Conservation (phyloP, 2,888 invertebrate species). For the Oscheius sp. region DNA sequence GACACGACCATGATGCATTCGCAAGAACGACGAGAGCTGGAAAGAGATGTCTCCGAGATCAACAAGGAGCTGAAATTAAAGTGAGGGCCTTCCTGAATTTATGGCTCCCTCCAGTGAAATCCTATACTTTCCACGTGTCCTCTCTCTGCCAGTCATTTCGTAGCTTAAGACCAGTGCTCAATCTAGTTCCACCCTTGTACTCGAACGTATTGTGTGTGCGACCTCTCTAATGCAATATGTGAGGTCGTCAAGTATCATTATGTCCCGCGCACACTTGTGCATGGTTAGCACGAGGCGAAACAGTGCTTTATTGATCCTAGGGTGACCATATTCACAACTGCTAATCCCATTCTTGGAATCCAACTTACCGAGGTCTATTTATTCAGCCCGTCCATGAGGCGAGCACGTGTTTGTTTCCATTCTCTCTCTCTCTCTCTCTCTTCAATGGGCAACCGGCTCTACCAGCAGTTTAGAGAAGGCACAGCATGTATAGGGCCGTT, state of each 20-base stretch:
- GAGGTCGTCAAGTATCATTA: constrained; percentile 34
- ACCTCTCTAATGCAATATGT: constrained; percentile 28
- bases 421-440: constrained; percentile 6
- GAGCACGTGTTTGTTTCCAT: not conserved
- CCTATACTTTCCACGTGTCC: constrained; percentile 1
- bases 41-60: constrained; percentile 89
- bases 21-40: constrained; percentile 89
- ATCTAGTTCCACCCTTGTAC: not conserved
- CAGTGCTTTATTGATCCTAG: not conserved
- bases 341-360: not conserved
- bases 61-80: constrained; percentile 89
- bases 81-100: constrained; percentile 75
- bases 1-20: constrained; percentile 89
- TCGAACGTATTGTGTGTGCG: constrained; percentile 3
- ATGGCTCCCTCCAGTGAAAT: constrained; percentile 10
- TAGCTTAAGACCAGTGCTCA: not conserved
- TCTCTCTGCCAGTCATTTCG: constrained; percentile 3
- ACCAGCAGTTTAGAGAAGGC: not conserved
- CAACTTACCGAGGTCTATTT: not conserved
- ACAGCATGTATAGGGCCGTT: too few relatives aligned
- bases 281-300: not conserved
- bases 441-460: constrained; percentile 29
- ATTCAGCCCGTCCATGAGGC: constrained; percentile 30
- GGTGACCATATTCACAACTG: not conserved
- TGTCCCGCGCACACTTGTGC: constrained; percentile 22